These are phyloP conservation scores for honey bee (Apis mellifera) DNA, from an alignment of 1,140 invertebrate genomes.

Conservation along the genomic window Amel_HAv3.1 CM009935.2:13713501-13714000, in stretches of 20 bases:
- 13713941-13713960: background rate
- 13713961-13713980: background rate
- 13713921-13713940: background rate
- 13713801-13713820: background rate
- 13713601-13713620: background rate
- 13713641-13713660: background rate
- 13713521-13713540: background rate
- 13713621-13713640: background rate
- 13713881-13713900: slow-evolving; percentile 10
- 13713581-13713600: background rate
- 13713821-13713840: background rate
- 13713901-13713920: slow-evolving; percentile 19
- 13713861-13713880: slow-evolving; percentile 19
- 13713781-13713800: background rate
- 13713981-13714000: background rate
- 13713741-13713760: too few relatives aligned
- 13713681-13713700: too few relatives aligned
- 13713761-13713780: too few relatives aligned
- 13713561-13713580: background rate
- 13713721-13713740: background rate
- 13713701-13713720: too few relatives aligned
- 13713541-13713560: too few relatives aligned
- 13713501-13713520: background rate
- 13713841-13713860: slow-evolving; percentile 14
- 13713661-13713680: too few relatives aligned